Evolutionary conservation across 1,140 invertebrate species (phyloP), one percentile per base, ranked within the genome.

Genomic region (Euwallacea similis): DNA sequence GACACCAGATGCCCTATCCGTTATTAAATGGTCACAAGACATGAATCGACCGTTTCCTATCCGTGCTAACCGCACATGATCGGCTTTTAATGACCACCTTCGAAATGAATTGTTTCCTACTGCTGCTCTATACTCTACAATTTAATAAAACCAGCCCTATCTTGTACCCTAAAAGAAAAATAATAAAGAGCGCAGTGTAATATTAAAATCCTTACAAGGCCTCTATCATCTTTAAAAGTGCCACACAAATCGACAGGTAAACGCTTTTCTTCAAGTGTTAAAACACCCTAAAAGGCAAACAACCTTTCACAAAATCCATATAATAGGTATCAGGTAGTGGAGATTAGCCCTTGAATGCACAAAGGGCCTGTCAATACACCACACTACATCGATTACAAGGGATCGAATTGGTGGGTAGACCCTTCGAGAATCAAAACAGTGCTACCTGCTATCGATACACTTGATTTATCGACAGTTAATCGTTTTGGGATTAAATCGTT

Each of bases 81-180:
- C 7, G 63, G 54, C 63, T 65, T 65, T 65, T 65, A 65, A 65
- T 65, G 47, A 65, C 46, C 44, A 65, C 63, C 63, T 65, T 65
- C 9, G 15, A 54, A 65, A 65, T 65, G 46, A 65, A 65, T 65
- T 50, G 33, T 41, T 53, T 42, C 46, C 33, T 50, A 65, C 63
- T 41, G 54, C 21, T 33, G 21, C 42, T 16, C 44, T 44, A 46
- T 33, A 4, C 42, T 16, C 44, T 44, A 46, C 16, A 63, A 63
- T 63, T 13, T 63, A 63, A 46, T 63, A 56, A 63, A 33, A 33
- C 21, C 21, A 33, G 21, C 21, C 21, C 21, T 4, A 33, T 33
- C 21, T 33, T 33, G 4, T 33, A 33, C 21, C 21, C 21, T 33
- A 1, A 33, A 33, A 33, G 21, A 4, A 33, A 33, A 33, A 33